A percentile compares a stretch with the other conserved stretches of the same genome.
phyloP scores from a whole-genome alignment of 2,888 invertebrate species.

The Plebejus melissa region DNA sequence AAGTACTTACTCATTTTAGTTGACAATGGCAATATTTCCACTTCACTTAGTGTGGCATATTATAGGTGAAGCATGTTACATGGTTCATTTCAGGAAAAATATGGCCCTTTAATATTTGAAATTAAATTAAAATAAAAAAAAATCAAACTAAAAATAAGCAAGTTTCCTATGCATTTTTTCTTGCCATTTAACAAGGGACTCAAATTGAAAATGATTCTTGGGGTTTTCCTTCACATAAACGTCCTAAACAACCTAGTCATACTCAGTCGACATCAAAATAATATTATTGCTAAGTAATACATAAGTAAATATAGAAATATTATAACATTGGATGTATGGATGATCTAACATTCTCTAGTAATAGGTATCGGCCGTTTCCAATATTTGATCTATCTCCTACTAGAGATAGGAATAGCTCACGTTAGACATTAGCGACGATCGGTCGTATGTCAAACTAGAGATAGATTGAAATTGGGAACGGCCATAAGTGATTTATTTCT shows the following conservation, averaged over 20 bases:
- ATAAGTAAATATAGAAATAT: neutral
- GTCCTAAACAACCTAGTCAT: neutral
- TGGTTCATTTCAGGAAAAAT: neutral
- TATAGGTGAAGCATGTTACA: neutral
- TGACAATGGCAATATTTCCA: neutral
- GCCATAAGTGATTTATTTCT: neutral
- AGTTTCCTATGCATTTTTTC: neutral
- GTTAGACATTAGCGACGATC: too few species aligned
- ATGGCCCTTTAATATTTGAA: too few species aligned
- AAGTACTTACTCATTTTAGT: too few species aligned
- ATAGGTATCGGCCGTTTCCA: neutral
- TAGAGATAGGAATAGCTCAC: too few species aligned
- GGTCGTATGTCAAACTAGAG: too few species aligned
- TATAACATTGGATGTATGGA: neutral
- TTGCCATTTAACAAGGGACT: neutral
- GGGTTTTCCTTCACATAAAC: neutral
- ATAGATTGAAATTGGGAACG: too few species aligned
- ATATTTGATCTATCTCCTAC: too few species aligned
- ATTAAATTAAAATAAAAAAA: too few species aligned
- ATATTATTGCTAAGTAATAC: constrained; percentile 4
- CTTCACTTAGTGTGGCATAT: neutral
- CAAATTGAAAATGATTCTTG: neutral
- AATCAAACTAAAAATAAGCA: too few species aligned
- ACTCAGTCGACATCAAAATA: constrained; percentile 7
- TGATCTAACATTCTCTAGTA: constrained; percentile 13